phyloP scores from a whole-genome alignment of 2,797 vertebrate genomes.

The Remorina albescens region DNA sequence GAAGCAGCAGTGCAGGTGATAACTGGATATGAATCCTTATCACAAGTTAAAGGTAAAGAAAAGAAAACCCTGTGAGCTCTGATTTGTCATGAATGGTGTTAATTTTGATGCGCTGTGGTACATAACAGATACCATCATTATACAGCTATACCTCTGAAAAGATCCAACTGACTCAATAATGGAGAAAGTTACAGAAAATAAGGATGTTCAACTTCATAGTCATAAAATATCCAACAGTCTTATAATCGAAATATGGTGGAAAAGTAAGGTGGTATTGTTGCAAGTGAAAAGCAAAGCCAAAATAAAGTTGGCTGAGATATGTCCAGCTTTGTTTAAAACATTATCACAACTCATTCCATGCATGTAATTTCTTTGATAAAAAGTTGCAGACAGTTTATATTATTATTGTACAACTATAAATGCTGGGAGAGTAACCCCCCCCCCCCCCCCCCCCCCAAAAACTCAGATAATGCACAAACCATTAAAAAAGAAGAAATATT shows the following conservation, averaged over 20 bases:
- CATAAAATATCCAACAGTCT: not conserved
- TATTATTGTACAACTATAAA: too few species aligned
- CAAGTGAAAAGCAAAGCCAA: too few species aligned
- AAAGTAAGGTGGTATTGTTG: too few species aligned
- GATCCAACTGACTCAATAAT: too few species aligned
- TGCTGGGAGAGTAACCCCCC: too few species aligned
- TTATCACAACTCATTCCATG: not conserved
- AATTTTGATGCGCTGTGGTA: too few species aligned
- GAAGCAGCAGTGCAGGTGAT: not conserved
- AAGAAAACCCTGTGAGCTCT: not conserved
- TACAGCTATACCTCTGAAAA: not conserved
- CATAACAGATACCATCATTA: too few species aligned
- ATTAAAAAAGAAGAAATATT: not conserved
- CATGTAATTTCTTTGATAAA: slow-evolving; percentile 2
- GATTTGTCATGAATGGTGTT: not conserved
- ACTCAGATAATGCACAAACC: not conserved
- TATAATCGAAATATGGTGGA: not conserved
- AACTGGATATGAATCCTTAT: not conserved
- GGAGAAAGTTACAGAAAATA: not conserved
- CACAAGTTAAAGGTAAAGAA: not conserved
- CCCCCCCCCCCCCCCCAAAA: too few species aligned
- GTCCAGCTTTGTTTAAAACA: too few species aligned
- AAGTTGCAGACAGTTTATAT: not conserved
- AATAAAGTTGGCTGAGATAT: too few species aligned
- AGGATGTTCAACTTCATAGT: not conserved